Percentiles rank a stretch among this genome's conserved stretches.
phyloP scores from a whole-genome alignment of 1,140 invertebrate species.

The Drosophila truncata region DNA sequence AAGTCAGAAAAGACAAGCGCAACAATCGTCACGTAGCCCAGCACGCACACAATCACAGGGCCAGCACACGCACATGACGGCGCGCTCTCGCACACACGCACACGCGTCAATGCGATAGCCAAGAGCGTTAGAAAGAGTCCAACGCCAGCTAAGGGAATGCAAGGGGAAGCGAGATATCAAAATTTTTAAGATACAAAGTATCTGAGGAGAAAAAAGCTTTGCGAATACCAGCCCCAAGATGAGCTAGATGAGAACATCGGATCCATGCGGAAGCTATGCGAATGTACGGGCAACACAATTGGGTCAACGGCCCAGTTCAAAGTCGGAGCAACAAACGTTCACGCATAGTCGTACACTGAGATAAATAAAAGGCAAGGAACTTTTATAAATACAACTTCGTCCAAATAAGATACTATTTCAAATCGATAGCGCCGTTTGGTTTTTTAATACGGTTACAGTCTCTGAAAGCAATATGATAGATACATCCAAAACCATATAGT shows the following conservation, averaged over 20 bases:
- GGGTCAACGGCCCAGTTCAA: conserved; percentile 75
- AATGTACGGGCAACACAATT: conserved; percentile 37
- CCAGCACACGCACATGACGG: conserved; percentile 22
- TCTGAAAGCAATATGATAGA: too few relatives aligned
- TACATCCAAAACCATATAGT: too few relatives aligned
- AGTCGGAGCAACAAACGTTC: conserved; percentile 33
- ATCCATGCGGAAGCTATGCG: conserved; percentile 32
- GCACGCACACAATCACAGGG: conserved; percentile 31
- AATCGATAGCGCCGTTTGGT: not conserved
- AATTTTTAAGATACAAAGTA: conserved; percentile 33
- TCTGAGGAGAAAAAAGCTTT: conserved; percentile 10
- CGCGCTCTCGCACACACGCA: conserved; percentile 30
- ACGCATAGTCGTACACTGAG: not conserved
- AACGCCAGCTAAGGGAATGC: conserved; percentile 13
- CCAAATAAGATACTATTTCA: not conserved
- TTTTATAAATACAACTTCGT: not conserved
- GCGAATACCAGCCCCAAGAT: conserved; percentile 6
- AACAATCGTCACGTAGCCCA: conserved; percentile 76
- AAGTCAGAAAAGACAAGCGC: conserved; percentile 70
- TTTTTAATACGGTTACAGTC: too few relatives aligned
- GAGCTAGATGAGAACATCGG: conserved; percentile 8
- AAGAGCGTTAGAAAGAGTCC: conserved; percentile 35
- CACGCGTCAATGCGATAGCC: conserved; percentile 39
- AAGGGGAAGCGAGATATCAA: conserved; percentile 21
- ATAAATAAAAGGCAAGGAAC: not conserved